These are phyloP conservation scores for Lagocephalus sceleratus DNA, from an alignment of 2,797 vertebrate species.

Conservation along the genomic window DNA sequence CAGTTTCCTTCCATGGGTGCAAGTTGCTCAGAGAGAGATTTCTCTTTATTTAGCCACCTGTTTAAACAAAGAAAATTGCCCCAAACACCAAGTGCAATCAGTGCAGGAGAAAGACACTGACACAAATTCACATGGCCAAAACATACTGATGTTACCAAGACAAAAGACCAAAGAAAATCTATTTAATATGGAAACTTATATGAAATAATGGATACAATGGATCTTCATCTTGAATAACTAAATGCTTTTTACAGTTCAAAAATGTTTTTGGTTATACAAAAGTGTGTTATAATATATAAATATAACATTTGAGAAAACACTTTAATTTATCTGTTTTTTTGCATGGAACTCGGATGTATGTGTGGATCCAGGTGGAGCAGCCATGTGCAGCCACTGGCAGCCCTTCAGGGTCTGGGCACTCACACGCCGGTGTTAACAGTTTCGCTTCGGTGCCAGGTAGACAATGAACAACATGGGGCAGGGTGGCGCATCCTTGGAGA, in stretches of 20 bases:
- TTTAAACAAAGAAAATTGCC: conserved; percentile 59
- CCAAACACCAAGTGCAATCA: conserved; percentile 48
- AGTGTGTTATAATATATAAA: too few relatives aligned
- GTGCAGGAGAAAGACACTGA: conserved; percentile 42
- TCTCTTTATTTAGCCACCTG: conserved; percentile 52
- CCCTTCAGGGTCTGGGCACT: conserved; percentile 46
- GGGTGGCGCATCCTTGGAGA: conserved; percentile 73
- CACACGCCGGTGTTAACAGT: conserved; percentile 66
- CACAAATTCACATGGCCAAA: conserved; percentile 26
- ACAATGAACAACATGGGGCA: conserved; percentile 65
- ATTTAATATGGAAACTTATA: too few relatives aligned
- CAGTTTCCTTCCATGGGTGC: conserved; percentile 52
- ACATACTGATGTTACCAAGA: too few relatives aligned
- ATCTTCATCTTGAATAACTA: too few relatives aligned
- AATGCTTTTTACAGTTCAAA: too few relatives aligned
- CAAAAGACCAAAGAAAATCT: too few relatives aligned
- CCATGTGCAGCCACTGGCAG: conserved; percentile 54
- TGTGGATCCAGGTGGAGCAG: conserved; percentile 38
- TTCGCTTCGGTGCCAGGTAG: conserved; percentile 67
- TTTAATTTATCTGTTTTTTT: conserved; percentile 18
- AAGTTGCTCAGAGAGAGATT: conserved; percentile 37
- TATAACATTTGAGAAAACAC: conserved; percentile 12
- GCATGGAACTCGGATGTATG: conserved; percentile 46
- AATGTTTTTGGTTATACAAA: too few relatives aligned
- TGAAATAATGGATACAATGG: too few relatives aligned